Base-by-base conservation (phyloP, 2,888 invertebrate genomes). In the Synergus umbraculus region DNA sequence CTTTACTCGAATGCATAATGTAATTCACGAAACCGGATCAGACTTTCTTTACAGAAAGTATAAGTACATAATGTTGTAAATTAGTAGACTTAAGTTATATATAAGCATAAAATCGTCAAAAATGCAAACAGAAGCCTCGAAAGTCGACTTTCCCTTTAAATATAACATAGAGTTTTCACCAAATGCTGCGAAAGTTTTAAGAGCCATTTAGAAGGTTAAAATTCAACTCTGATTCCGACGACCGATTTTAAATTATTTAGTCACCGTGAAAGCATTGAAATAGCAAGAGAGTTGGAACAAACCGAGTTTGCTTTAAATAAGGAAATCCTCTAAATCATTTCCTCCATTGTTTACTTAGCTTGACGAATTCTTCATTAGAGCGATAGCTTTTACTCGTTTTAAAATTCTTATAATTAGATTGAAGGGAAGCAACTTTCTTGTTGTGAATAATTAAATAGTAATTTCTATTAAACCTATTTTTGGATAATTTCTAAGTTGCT, bases 1-100 rank as follows among this genome's bases (percentile, higher is more conserved):
- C 73, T 54, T 73, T 73, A 10, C 49, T 54, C 41, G n/a, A 73
- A 73, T 73, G 41, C 73, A 73, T 73, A 73, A 73, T 73, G 29
- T 49, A 73, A 54, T 54, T 73, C 37, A n/a, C n/a, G n/a, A 54
- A 73, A 73, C 49, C 54, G n/a, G 73, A 37, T 54, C 41, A n/a
- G 2, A 18, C 37, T 73, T 49, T 9, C 5, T 73, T 37, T 54
- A 15, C 13, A n/a, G 60, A 60, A 60, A 60, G n/a, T 4, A 37
- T 5, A 12, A 60, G 22, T 60, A 60, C 10, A 60, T 60, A 60
- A 60, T 13, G 1, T 22, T 22, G 12, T 12, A 22, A 60, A 60
- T 60, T 60, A 22, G 60, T 22, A 22, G 10, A 49, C 8, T 29
- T 41, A 37, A 73, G 15, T 73, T 60, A 73, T 2, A 37, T 67